Evolutionary conservation across 1,140 invertebrate species (phyloP), one percentile per base, ranked within the genome.

Genomic region (Zophobas atratus): DNA sequence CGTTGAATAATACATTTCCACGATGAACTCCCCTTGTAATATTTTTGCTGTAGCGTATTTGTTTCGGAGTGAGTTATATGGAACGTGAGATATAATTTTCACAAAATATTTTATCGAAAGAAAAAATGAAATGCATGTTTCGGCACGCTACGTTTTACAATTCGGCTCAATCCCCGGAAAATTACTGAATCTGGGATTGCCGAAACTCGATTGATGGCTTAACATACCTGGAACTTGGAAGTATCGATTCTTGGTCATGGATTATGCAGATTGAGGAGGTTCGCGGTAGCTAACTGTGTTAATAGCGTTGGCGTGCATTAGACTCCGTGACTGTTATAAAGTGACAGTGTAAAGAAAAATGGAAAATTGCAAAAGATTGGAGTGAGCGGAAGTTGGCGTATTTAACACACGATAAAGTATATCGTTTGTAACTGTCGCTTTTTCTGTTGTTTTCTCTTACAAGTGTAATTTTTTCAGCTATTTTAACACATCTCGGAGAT

Each of bases 1-100:
- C 49, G 49, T 51, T 51, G 49, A 51, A 51, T 51, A 51, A 51
- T n/a, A 51, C 49, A 51, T 51, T 51, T 51, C 49, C 4, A 20
- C 49, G n/a, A 51, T 51, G 49, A 51, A 51, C n/a, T 51, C 20
- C n/a, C 20, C 49, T 2, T 4, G 49, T 51, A 51, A 51, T 51
- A 51, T 20, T 51, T 51, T 51, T 8, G 49, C 49, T 20, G 6
- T 51, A 51, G 4, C 49, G n/a, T 51, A 51, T 51, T 51, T 51
- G n/a, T 51, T 51, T 20, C 49, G 6, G 20, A n/a, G n/a, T n/a
- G 2, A 51, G 2, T 51, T 6, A 51, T 20, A n/a, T 51, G 20
- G 43, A 46, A 46, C 43, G 43, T 20, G 20, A 20, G 20, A 20
- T 20, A 20, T 20, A 20, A 20, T 20, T 20, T 20, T 20, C 20